Base-by-base conservation (phyloP, 2,113 vertebrate genomes). In the Plestiodon gilberti region DNA sequence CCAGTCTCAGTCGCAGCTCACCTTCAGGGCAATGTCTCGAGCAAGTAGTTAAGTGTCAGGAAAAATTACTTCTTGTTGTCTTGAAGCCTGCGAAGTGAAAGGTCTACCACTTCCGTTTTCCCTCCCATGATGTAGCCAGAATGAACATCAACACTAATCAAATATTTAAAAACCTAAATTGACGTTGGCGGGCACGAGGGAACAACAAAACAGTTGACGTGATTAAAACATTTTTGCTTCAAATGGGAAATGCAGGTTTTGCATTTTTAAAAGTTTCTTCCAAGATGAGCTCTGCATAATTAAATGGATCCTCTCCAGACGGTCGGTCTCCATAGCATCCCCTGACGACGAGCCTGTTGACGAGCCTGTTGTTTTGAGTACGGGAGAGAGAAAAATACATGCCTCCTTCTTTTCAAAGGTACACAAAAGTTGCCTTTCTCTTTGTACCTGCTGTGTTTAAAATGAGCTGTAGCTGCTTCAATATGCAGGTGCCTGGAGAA, bases 231-330 rank as follows among this genome's bases (percentile, higher is more conserved):
- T 81, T 83, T 48, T 91, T 82, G 57, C 40, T 82, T 91, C 86
- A 74, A 81, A 88, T 1, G 48, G 57, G 77, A 76, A 86, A 81
- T 71, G 85, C 86, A 90, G 93, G 73, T 87, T 91, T 89, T 88
- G 87, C 87, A 89, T 83, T 84, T 89, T 81, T 74, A 22, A 43
- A 85, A 92, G 90, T 92, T 89, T 89, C 69, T 57, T 89, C 90
- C 91, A 85, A 88, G 91, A 93, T 73, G 89, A 87, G 93, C 87
- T 93, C 93, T 89, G 69, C 65, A 67, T 89, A 91, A 94, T 95
- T 91, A 92, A 95, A 87, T 89, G 88, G 85, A 89, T 78, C 79
- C 76, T 89, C 64, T 88, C 85, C 93, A 94, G 82, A 82, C 88
- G 2, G 30, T 43, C 87, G 2, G 30, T 43, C 57, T 90, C 91